Conservation (phyloP, 2,888 invertebrate genomes). For the Eupithecia vulgata region DNA sequence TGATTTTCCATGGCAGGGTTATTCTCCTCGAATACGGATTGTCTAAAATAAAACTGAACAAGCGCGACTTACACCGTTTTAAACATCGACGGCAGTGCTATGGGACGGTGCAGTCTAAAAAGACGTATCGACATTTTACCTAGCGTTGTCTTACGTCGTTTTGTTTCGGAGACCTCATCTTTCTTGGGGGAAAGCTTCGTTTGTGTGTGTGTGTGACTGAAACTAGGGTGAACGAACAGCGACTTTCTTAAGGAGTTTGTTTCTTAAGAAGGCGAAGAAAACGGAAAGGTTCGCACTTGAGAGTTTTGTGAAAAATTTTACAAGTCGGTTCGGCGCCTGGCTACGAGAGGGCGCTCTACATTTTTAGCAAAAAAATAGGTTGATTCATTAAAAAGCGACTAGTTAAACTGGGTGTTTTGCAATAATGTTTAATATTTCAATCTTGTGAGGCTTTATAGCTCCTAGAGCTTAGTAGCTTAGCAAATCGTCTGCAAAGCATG, state of each 20-base stretch:
- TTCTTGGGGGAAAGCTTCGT: conserved; percentile 49
- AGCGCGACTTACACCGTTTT: conserved; percentile 48
- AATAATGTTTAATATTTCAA: background rate
- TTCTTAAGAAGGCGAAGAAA: conserved; percentile 83
- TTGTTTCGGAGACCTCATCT: conserved; percentile 42
- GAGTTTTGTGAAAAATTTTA: conserved; percentile 76
- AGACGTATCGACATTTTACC: conserved; percentile 31
- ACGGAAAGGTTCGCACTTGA: conserved; percentile 79
- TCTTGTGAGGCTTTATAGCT: background rate
- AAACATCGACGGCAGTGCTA: conserved; percentile 20
- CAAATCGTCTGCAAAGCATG: background rate
- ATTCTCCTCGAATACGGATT: conserved; percentile 42
- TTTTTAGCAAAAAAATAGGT: conserved; percentile 22
- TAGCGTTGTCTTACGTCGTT: conserved; percentile 51
- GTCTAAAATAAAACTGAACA: conserved; percentile 40
- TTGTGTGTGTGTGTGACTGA: conserved; percentile 58
- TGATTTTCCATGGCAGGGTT: conserved; percentile 49
- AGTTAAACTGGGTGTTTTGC: background rate
- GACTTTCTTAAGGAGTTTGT: conserved; percentile 77
- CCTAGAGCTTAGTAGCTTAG: background rate
- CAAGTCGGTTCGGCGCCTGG: conserved; percentile 58
- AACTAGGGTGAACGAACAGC: conserved; percentile 54
- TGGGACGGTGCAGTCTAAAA: conserved; percentile 23
- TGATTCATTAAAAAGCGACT: background rate
- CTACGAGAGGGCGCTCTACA: conserved; percentile 71